Evolutionary conservation across 2,113 vertebrate genomes (phyloP), one percentile per base, ranked within the genome.

Genomic region (Archilochus colubris): DNA sequence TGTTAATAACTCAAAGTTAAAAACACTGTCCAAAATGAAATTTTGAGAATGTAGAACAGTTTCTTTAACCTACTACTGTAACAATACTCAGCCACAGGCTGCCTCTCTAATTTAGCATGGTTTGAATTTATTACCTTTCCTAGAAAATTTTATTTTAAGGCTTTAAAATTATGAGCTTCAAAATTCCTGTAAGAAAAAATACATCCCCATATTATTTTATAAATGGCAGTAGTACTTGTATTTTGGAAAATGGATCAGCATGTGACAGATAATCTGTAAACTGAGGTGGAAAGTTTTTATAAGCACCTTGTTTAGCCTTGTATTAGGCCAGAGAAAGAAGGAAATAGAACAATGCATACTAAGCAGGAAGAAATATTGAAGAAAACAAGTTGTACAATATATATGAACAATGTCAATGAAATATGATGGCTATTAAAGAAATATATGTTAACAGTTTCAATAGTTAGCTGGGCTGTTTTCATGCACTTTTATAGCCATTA

Each of bases 331-430:
- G n/a, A 57, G 70, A 80, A 68, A 53, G 46, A n/a, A 30, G 75
- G 75, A 46, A 48, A 40, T 21, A 28, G 4, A 68, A 78, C 31
- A 76, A 44, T 15, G 6, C 81, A 81, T 11, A 44, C 27, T 59
- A 57, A 21, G 23, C 21, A 91, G 50, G 54, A 91, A 94, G 74
- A 95, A 94, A 90, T 95, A 76, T 18, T 91, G 92, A 92, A 82
- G 78, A 86, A 95, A 91, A 25, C 33, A 68, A 57, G 10, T 93
- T 72, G 33, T 91, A 30, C 11, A 50, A 28, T 36, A 8, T 68
- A 27, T 59, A 22, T 85, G 66, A 92, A 92, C 28, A 95, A 70
- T 86, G 50, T 51, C 24, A 70, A 33, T 78, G 88, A 96, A 91
- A 95, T 96, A 95, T 57, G 18, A 79, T 33, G 53, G 36, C 18